phyloP scores from a whole-genome alignment of 2,888 invertebrate species.

The Orthonevra nobilis region DNA sequence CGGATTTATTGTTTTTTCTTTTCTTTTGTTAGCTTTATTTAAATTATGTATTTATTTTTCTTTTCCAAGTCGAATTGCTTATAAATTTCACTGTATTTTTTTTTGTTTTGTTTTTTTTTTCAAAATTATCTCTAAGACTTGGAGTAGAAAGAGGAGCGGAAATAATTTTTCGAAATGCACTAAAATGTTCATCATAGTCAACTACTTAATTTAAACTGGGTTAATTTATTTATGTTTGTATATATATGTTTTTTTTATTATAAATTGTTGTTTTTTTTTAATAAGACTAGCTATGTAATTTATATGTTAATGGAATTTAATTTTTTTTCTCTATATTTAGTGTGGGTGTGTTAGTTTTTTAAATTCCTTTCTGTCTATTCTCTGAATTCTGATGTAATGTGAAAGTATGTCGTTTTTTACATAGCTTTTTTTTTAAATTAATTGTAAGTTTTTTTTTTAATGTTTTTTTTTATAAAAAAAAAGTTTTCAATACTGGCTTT shows the following conservation, averaged over 20 bases:
- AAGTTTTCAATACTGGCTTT: conserved; percentile 66
- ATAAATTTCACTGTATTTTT: conserved; percentile 41
- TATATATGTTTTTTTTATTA: conserved; percentile 19
- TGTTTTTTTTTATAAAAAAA: conserved; percentile 66
- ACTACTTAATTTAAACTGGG: conserved; percentile 69
- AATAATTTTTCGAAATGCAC: conserved; percentile 65
- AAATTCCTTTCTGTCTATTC: conserved; percentile 49
- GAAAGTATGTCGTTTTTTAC: conserved; percentile 21
- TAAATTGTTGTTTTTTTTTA: conserved; percentile 31
- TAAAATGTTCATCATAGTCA: conserved; percentile 65
- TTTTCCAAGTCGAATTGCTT: conserved; percentile 69
- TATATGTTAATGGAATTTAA: conserved; percentile 44
- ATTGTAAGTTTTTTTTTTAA: conserved; percentile 62
- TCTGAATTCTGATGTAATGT: conserved; percentile 25
- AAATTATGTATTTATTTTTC: conserved; percentile 28
- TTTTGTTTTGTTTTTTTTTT: conserved; percentile 10
- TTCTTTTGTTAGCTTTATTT: conserved; percentile 47
- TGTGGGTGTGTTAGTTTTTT: conserved; percentile 54
- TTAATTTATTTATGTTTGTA: conserved; percentile 58
- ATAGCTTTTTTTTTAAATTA: conserved; percentile 59
- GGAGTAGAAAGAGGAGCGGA: conserved; percentile 66
- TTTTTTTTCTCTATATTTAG: conserved; percentile 46
- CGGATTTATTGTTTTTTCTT: conserved; percentile 45
- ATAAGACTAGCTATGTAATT: conserved; percentile 63
- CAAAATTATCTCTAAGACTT: conserved; percentile 62